Evolutionary conservation across 2,797 vertebrate genomes (phyloP).

Genomic region (Malacoraja senta): DNA sequence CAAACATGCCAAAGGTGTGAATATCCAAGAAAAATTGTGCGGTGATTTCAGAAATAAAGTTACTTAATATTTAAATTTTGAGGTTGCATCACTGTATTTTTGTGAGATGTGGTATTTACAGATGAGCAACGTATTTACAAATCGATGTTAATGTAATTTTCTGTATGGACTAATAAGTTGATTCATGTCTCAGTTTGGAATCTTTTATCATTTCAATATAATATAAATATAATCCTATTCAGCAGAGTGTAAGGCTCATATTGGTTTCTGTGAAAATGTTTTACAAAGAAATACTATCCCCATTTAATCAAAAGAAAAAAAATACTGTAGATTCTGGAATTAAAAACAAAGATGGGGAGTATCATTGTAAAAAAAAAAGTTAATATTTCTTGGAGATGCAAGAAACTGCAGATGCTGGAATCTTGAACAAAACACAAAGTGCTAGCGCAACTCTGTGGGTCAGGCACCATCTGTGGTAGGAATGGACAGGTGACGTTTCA

Average conservation of each 20-base stretch:
- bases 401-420: no score
- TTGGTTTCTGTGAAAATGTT: background rate
- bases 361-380: no score
- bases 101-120: background rate
- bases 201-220: background rate
- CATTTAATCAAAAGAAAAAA: background rate
- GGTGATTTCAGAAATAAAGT: background rate
- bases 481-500: no score
- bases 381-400: no score
- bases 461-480: background rate
- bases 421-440: no score
- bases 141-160: background rate
- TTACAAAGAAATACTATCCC: background rate
- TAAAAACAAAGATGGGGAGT: no score
- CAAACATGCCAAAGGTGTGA: background rate
- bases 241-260: background rate
- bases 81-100: background rate
- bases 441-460: no score
- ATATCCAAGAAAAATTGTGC: background rate
- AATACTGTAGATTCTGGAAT: no score
- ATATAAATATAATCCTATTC: background rate
- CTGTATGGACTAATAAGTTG: background rate
- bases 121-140: background rate
- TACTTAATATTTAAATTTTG: background rate
- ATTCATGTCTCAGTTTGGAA: background rate